phyloP scores from a whole-genome alignment of 1,140 invertebrate species.

The Drosophila saltans region DNA sequence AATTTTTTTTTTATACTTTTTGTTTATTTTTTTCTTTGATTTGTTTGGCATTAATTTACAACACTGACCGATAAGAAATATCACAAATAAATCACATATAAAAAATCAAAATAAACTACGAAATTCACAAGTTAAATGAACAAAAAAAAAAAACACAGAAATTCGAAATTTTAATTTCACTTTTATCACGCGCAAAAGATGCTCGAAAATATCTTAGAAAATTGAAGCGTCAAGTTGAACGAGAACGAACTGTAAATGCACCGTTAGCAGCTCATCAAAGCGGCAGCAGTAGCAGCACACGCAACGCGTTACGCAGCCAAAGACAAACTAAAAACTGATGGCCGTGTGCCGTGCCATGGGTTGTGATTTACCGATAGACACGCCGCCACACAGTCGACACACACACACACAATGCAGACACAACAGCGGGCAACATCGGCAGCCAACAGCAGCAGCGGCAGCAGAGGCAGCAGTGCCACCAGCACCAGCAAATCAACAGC shows the following conservation, averaged over 20 bases:
- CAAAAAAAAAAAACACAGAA: neutral
- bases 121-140: neutral
- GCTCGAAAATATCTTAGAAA: constrained; percentile 2
- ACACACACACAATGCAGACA: constrained; percentile 44
- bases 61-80: neutral
- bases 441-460: constrained; percentile 1
- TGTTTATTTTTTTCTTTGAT: constrained; percentile 17
- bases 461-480: neutral
- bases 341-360: constrained; percentile 73
- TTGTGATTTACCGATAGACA: constrained; percentile 72
- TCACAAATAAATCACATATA: constrained; percentile 1
- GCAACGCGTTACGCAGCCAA: constrained; percentile 78
- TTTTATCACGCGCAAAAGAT: constrained; percentile 6
- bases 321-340: constrained; percentile 82
- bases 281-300: constrained; percentile 47
- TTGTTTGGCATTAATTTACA: constrained; percentile 1
- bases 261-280: constrained; percentile 27
- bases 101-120: neutral
- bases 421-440: constrained; percentile 25
- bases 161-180: constrained; percentile 4
- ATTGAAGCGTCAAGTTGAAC: constrained; percentile 20
- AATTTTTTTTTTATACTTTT: constrained; percentile 28
- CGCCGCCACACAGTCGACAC: constrained; percentile 38
- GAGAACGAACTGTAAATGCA: constrained; percentile 26
- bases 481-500: neutral